Evolutionary conservation across 2,797 vertebrate genomes (phyloP), one percentile per base, ranked within the genome.

Genomic region (Catamblyrhynchus diadema): DNA sequence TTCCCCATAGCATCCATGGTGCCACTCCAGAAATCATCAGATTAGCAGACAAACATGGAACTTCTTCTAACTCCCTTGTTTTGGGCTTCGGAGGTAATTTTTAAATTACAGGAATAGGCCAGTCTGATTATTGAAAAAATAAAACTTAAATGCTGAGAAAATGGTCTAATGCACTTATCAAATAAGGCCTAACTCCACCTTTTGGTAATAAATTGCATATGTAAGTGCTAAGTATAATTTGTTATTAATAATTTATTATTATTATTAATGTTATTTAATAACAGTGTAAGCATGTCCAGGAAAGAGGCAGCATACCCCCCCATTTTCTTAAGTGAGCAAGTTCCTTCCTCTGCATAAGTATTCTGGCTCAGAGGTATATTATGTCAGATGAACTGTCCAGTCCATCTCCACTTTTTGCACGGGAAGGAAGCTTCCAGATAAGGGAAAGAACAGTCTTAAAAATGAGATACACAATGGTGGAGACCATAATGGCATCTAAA

Each of bases 401-500:
- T 25, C 44, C n/a, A 95, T 48, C 45, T 90, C 41, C 69, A 74
- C 33, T 77, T 91, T 86, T 74, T 87, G 80, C 57, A 82, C 39
- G 45, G 71, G 90, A 94, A 93, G 91, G 65, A 94, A 92, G 91
- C 84, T 80, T 90, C 66, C 79, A 93, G 72, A n/a, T 92, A 78
- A 87, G 94, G 56, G 56, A 85, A 95, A 90, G 74, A 88, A 80
- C 7, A 88, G 51, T 57, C 85, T 92, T 94, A 91, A 93, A 85
- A 82, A 90, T 64, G 69, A 91, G 84, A 78, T 86, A 91, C 59
- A 82, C 69, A 87, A 93, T 39, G 62, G 22, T 70, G 59, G 50
- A 93, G 90, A 94, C 61, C 56, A 57, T 95, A 94, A 95, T 94
- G 91, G 89, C 78, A 96, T 90, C 79, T 94, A 95, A 95, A 96